Conservation (phyloP, 2,113 vertebrate species). For the Hypanus sabinus region DNA sequence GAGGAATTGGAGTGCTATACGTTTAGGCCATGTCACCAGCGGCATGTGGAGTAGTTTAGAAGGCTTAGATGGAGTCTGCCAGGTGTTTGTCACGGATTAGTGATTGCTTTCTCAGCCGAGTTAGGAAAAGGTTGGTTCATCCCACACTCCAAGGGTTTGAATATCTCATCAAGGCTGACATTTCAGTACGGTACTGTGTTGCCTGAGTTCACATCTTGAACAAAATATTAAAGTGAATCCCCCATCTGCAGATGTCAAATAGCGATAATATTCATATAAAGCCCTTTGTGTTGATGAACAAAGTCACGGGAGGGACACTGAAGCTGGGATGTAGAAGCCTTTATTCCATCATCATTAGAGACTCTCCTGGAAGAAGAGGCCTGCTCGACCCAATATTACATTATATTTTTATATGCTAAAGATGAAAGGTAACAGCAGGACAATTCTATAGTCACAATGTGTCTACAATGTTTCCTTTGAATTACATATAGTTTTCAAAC, state of each 20-base stretch:
- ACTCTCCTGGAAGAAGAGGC: too few species aligned
- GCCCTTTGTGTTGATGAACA: background rate
- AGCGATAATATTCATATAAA: background rate
- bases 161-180: background rate
- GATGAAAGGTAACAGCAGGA: too few species aligned
- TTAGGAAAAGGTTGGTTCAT: background rate
- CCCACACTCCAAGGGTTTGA: background rate
- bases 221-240: background rate
- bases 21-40: background rate
- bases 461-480: too few species aligned
- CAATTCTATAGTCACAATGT: too few species aligned
- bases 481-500: too few species aligned
- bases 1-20: background rate
- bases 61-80: background rate
- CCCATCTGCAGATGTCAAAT: background rate
- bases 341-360: too few species aligned
- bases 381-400: too few species aligned
- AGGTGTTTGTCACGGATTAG: background rate
- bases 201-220: background rate
- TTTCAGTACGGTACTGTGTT: background rate
- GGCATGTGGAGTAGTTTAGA: background rate
- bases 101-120: background rate
- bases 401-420: too few species aligned
- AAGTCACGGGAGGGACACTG: too few species aligned
- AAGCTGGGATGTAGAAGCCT: too few species aligned